Evolutionary conservation across 2,888 invertebrate species (phyloP).

Genomic region (Acrocyrtus sp.): DNA sequence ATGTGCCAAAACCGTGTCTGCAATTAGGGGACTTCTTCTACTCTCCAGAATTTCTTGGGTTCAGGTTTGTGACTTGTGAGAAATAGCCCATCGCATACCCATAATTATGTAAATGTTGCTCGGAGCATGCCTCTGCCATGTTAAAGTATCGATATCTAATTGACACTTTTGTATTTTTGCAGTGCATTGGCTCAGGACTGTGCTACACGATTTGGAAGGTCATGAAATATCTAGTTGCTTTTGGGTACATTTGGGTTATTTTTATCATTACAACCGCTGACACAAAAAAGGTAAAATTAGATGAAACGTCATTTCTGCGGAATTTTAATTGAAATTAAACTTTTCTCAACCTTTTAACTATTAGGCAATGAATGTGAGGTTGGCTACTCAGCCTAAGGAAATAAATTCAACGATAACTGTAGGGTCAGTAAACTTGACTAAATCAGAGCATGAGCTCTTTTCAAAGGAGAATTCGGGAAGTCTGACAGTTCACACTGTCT

Average conservation of each 20-base stretch:
- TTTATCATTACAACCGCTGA: constrained; percentile 16
- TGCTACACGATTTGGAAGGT: constrained; percentile 15
- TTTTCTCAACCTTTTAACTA: too few species aligned
- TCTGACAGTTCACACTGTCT: too few species aligned
- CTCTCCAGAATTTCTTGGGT: constrained; percentile 42
- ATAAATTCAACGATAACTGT: too few species aligned
- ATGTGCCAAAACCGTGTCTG: constrained; percentile 41
- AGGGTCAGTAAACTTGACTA: too few species aligned
- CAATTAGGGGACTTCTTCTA: constrained; percentile 30
- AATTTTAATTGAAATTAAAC: not conserved
- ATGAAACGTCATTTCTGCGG: too few species aligned
- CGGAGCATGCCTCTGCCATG: not conserved
- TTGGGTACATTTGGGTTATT: constrained; percentile 33
- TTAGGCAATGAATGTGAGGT: too few species aligned
- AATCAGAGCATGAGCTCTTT: too few species aligned
- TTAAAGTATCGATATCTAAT: not conserved
- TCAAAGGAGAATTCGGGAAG: too few species aligned
- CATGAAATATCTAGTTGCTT: constrained; percentile 2
- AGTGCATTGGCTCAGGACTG: constrained; percentile 13
- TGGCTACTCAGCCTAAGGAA: too few species aligned
- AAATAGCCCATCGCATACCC: not conserved
- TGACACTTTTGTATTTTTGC: not conserved
- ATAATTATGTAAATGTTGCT: not conserved
- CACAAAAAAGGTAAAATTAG: constrained; percentile 30
- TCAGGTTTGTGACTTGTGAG: constrained; percentile 17